Evolutionary conservation across 2,113 vertebrate species (phyloP), one percentile per base, ranked within the genome.

Genomic region (Rhineura floridana): DNA sequence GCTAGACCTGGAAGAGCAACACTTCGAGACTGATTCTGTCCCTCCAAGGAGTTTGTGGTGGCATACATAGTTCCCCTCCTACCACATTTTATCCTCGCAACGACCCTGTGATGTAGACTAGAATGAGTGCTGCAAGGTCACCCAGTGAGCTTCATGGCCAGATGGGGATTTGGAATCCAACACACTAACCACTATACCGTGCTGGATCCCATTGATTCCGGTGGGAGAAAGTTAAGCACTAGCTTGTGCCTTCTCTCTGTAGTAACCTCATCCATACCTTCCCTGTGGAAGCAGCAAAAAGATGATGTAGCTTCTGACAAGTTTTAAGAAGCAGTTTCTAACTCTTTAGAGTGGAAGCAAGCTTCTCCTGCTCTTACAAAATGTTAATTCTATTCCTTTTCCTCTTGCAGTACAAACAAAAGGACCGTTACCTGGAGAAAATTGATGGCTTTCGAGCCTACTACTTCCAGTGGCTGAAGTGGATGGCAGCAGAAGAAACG

Each of bases 401-500:
- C n/a, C 76, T 39, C 84, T 94, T 92, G 39, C 90, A 99, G 99
- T 98, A 98, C 81, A 98, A 98, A 91, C 96, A 92, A 46, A 98
- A 96, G 94, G 99, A 99, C 95, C 95, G 91, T 1, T 99, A 99
- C 83, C 89, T 99, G 94, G 97, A 98, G 90, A 98, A 98, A 90
- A 98, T 99, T 0, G 97, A 99, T 46, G 98, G 98, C 44, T 99
- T 99, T 91, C 97, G 99, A 46, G 98, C 98, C 89, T 99, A 97
- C 95, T 99, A 99, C 91, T 96, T 97, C 89, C 86, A 96, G n/a
- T 99, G 99, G 99, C 93, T 99, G 79, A 97, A 96, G 87, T 81
- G 91, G 23, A 98, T 98, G 98, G 96, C 97, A 2, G 98, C 95
- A 83, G 96, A 98, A 88, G 97, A 97, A 81, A 95, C 96, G 0